Conservation (phyloP, 1,140 invertebrate species). For the Papilio polyxenes region DNA sequence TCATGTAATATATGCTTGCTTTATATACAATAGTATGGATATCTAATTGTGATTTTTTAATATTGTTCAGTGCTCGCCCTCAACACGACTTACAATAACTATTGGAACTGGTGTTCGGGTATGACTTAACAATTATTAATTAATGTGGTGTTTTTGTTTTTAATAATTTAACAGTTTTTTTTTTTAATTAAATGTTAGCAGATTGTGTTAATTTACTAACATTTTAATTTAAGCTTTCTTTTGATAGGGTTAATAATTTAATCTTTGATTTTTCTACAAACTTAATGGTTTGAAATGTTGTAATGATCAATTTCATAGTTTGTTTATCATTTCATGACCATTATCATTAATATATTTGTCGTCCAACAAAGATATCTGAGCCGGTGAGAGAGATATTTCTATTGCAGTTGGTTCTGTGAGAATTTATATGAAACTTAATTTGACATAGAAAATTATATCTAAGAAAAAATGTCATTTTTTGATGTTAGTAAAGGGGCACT, state of each 20-base stretch:
- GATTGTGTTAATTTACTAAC: constrained; percentile 12
- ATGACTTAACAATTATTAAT: constrained; percentile 33
- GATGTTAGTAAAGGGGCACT: too few relatives aligned
- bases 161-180: constrained; percentile 21
- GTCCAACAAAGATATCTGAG: too few relatives aligned
- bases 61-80: constrained; percentile 35
- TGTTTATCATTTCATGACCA: background rate
- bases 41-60: constrained; percentile 33
- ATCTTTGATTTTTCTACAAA: too few relatives aligned
- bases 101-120: constrained; percentile 34
- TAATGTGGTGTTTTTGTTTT: constrained; percentile 9
- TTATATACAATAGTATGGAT: background rate
- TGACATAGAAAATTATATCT: too few relatives aligned
- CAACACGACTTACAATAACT: constrained; percentile 26
- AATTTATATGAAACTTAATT: too few relatives aligned
- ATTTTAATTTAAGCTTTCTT: background rate
- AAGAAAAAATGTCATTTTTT: too few relatives aligned
- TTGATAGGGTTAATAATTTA: too few relatives aligned
- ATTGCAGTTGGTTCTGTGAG: too few relatives aligned
- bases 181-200: background rate
- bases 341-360: background rate
- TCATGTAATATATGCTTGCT: background rate
- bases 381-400: too few relatives aligned
- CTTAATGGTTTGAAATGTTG: too few relatives aligned
- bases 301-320: too few relatives aligned